Evolutionary conservation across 2,797 vertebrate genomes (phyloP), one percentile per base, ranked within the genome.

Genomic region (Tachyglossus aculeatus): DNA sequence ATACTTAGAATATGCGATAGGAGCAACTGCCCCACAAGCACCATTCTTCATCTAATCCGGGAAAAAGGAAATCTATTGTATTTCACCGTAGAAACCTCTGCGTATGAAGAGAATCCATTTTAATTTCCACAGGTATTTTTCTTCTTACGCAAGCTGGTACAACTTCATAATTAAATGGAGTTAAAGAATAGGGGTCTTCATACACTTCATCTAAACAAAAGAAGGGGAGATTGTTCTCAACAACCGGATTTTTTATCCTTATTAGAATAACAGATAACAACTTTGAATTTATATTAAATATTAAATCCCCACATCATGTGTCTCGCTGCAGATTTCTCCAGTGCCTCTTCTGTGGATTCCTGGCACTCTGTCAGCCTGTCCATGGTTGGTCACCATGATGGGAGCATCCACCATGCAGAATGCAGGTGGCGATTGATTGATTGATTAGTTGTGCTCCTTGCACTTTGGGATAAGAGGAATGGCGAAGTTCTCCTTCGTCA

Each of bases 141-240:
- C 73, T 88, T 67, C 0, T 12, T 44, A 74, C 65, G 40, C 24
- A 79, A 72, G 73, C 68, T 60, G 52, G 63, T 19, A 37, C 61
- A 63, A n/a, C 39, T 31, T 72, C 60, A 60, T 16, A 67, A 27
- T 47, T 53, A 37, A 75, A 74, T 44, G 52, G 21, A 79, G 54
- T 37, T 10, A 60, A 37, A 36, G 59, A 34, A 19, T 29, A 16
- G 0, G 41, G 11, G 24, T 67, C 77, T 72, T 54, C 80, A 40
- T 71, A 61, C 34, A 84, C 67, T 67, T 79, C 45, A 72, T 53
- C 90, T 92, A 61, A 24, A 36, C 71, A 64, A 71, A 77, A 83
- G 34, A 72, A 68, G 52, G 16, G 33, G 18, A 43, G 14, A 45
- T 27, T 47, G 27, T 43, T 52, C 67, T 77, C 37, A 59, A 19